Evolutionary conservation across 1,140 invertebrate species (phyloP).

Genomic region (Drosophila bocki): DNA sequence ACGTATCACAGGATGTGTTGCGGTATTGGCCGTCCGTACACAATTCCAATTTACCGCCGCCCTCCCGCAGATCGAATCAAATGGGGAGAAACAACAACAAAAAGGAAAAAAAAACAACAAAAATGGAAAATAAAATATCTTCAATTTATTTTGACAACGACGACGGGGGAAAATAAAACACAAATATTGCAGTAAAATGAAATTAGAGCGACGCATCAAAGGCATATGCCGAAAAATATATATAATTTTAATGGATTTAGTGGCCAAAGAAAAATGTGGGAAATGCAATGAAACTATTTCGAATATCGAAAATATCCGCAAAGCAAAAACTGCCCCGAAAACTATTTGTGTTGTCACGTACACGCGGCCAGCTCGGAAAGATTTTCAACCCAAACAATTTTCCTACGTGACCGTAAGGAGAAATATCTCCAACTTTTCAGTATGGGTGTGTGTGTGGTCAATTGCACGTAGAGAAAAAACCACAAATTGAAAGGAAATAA

Average conservation of each 20-base stretch:
- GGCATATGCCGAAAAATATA: constrained; percentile 73
- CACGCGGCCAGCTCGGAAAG: constrained; percentile 59
- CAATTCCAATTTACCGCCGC: constrained; percentile 44
- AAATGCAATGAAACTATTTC: constrained; percentile 67
- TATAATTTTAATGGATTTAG: constrained; percentile 83
- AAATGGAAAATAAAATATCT: constrained; percentile 71
- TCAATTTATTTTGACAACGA: constrained; percentile 79
- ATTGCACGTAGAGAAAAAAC: constrained; percentile 73
- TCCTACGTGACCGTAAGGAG: constrained; percentile 65
- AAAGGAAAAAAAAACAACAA: constrained; percentile 12
- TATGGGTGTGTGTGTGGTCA: constrained; percentile 36
- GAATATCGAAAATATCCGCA: constrained; percentile 36
- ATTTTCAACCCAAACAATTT: constrained; percentile 76
- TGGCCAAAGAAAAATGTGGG: constrained; percentile 73
- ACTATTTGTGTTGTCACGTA: constrained; percentile 81
- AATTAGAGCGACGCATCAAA: constrained; percentile 78
- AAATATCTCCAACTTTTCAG: constrained; percentile 28
- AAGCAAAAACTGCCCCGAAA: constrained; percentile 35
- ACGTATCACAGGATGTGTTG: constrained; percentile 59
- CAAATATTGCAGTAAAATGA: constrained; percentile 54
- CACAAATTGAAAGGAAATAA: constrained; percentile 83
- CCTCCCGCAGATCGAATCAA: constrained; percentile 20
- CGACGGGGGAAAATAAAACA: constrained; percentile 54
- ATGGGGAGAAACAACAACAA: not conserved
- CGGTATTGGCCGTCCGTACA: constrained; percentile 39